Percentiles rank a stretch among this genome's conserved stretches.
Conservation (phyloP, 2,113 vertebrate species). For the Upupa epops region DNA sequence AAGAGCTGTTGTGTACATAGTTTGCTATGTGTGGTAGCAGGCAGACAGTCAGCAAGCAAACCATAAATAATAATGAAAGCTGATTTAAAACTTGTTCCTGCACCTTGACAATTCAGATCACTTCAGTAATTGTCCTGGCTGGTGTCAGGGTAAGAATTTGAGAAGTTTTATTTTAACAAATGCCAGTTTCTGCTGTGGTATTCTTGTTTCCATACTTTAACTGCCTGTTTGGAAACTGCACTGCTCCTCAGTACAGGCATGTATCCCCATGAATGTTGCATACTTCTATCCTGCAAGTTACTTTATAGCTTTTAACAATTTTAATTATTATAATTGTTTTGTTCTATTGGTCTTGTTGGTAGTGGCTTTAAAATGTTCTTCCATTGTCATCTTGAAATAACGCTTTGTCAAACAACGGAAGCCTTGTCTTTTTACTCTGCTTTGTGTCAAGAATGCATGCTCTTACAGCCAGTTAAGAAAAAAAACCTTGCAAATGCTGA, state of each 20-base stretch:
- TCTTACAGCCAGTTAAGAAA: neutral
- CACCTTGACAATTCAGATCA: neutral
- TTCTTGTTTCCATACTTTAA: neutral
- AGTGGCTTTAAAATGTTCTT: neutral
- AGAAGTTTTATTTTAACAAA: neutral
- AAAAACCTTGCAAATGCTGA: neutral
- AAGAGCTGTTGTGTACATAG: neutral
- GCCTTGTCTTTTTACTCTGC: neutral
- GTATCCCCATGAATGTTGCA: neutral
- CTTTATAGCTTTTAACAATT: neutral
- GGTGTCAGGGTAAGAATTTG: neutral
- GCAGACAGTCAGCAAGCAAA: neutral
- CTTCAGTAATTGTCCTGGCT: neutral
- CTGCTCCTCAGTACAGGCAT: fast-evolving
- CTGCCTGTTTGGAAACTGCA: neutral
- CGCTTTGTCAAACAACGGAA: neutral
- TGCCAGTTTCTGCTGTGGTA: neutral
- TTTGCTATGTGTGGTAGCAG: neutral
- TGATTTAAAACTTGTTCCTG: neutral
- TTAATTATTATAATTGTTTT: neutral
- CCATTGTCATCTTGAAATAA: neutral
- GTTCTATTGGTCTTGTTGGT: neutral
- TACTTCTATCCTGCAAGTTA: neutral
- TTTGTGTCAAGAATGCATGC: neutral
- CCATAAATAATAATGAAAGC: neutral